Conservation (phyloP, 2,797 vertebrate species). For the Gephyroberyx darwinii region DNA sequence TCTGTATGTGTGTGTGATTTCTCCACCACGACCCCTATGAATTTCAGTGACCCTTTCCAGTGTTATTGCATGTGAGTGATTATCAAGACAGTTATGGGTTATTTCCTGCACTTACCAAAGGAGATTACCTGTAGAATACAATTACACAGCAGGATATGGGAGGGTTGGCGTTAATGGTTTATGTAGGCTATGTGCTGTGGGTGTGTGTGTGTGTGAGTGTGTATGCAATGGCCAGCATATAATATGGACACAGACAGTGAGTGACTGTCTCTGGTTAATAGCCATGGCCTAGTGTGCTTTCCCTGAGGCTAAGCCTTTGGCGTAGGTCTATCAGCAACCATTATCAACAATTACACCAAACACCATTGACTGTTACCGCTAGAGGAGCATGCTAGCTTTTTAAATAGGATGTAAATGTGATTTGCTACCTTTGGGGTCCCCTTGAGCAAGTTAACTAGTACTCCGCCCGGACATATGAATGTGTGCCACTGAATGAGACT, state of each 20-base stretch:
- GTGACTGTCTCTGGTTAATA: conserved; percentile 34
- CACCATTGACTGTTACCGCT: conserved; percentile 19
- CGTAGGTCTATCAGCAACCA: conserved; percentile 29
- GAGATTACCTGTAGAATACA: conserved; percentile 48
- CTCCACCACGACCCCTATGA: conserved; percentile 32
- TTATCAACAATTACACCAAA: conserved; percentile 55
- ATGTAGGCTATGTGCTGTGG: background rate
- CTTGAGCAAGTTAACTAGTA: conserved; percentile 27
- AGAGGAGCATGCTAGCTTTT: conserved; percentile 4
- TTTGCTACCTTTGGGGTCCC: conserved; percentile 37
- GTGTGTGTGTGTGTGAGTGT: conserved; percentile 17
- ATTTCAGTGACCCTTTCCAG: conserved; percentile 47
- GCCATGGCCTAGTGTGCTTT: conserved; percentile 11
- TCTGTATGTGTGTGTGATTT: conserved; percentile 30
- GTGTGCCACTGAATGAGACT: background rate
- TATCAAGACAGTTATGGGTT: conserved; percentile 57
- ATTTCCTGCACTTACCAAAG: conserved; percentile 60
- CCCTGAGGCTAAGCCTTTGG: conserved; percentile 40
- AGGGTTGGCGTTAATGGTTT: conserved; percentile 48
- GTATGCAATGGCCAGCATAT: background rate
- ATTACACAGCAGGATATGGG: conserved; percentile 45
- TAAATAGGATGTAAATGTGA: conserved; percentile 20
- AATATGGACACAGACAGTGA: conserved; percentile 26
- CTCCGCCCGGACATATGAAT: background rate
- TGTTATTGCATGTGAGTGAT: conserved; percentile 54